These are phyloP conservation scores for Margarornis squamiger DNA, from an alignment of 2,797 vertebrate species.

Conservation along the genomic window DNA sequence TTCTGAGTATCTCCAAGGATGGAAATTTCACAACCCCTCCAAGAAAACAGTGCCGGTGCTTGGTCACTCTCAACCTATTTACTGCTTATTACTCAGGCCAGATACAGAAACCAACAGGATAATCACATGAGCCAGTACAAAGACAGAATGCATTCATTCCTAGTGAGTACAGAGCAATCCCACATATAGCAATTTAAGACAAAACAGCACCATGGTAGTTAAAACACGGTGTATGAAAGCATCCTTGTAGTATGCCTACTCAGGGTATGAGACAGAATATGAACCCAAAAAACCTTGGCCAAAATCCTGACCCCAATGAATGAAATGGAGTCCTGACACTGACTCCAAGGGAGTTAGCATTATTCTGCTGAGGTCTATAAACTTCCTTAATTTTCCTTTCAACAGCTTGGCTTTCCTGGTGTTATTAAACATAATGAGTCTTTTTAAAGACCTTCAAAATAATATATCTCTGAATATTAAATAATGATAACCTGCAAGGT, in stretches of 20 bases:
- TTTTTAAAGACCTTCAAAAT: not conserved
- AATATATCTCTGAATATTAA: not conserved
- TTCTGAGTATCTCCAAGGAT: not conserved
- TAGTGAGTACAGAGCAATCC: not conserved
- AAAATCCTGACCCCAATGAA: not conserved
- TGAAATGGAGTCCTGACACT: not conserved
- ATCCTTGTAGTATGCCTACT: not conserved
- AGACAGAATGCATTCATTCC: not conserved
- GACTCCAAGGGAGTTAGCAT: not conserved
- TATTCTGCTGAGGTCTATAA: not conserved
- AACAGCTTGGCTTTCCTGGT: not conserved
- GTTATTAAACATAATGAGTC: not conserved
- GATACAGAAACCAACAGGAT: not conserved
- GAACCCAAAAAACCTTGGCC: not conserved
- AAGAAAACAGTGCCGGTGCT: not conserved
- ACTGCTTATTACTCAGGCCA: not conserved
- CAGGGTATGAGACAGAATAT: slow-evolving; percentile 8
- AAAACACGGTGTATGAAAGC: not conserved
- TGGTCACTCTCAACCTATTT: not conserved
- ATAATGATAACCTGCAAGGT: not conserved
- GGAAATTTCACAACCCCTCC: not conserved
- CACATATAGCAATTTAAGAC: not conserved
- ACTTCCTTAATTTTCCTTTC: not conserved
- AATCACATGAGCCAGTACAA: not conserved
- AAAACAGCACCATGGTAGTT: not conserved